phyloP scores from a whole-genome alignment of 2,888 invertebrate species.

The Hypselothyrea guttata region DNA sequence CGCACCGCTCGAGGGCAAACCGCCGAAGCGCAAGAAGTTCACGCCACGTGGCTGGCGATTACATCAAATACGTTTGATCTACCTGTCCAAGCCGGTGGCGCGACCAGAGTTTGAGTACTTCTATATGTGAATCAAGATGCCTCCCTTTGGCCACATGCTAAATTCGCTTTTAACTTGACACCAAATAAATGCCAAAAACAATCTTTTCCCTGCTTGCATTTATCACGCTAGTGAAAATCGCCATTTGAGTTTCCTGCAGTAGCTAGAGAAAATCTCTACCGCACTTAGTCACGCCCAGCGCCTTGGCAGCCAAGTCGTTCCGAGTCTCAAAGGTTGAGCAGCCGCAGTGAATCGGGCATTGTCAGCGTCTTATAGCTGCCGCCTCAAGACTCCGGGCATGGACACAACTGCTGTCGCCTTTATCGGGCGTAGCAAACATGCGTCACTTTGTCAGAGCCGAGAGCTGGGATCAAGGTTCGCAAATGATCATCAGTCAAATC shows the following conservation, averaged over 20 bases:
- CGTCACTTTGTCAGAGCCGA: constrained; percentile 63
- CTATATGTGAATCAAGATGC: constrained; percentile 46
- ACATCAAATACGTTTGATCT: constrained; percentile 72
- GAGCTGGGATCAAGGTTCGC: constrained; percentile 67
- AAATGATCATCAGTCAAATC: constrained; percentile 79
- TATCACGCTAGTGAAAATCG: not conserved
- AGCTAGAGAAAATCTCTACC: constrained; percentile 12
- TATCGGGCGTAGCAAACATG: constrained; percentile 73
- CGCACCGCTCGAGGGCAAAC: constrained; percentile 35
- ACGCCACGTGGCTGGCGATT: constrained; percentile 69
- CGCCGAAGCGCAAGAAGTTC: constrained; percentile 68
- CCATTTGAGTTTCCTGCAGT: constrained; percentile 24
- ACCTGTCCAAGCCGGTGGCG: constrained; percentile 67
- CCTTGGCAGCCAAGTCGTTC: constrained; percentile 25
- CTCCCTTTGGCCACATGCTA: not conserved
- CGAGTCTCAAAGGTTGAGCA: constrained; percentile 45
- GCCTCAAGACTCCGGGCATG: not conserved
- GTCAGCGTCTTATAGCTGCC: constrained; percentile 6
- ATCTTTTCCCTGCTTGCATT: not conserved
- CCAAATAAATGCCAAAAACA: constrained; percentile 22
- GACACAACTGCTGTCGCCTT: constrained; percentile 28
- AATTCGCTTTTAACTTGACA: no score
- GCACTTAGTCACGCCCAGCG: constrained; percentile 66
- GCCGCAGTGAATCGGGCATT: constrained; percentile 23
- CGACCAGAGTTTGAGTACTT: constrained; percentile 65